These are phyloP conservation scores for Amyelois transitella DNA, from an alignment of 1,140 invertebrate genomes.

Conservation along the genomic window DNA sequence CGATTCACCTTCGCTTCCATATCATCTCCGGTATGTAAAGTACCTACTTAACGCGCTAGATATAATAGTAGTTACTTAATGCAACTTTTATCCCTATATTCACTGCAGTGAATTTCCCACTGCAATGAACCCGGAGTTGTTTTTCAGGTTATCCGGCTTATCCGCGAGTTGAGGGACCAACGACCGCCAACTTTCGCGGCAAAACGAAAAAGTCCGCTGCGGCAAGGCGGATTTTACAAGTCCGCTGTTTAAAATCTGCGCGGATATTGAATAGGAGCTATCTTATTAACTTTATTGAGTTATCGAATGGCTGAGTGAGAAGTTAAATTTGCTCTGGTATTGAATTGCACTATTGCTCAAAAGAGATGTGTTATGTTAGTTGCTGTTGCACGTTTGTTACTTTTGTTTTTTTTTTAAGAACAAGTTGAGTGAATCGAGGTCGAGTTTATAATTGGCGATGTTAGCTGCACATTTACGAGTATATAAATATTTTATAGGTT, in stretches of 20 bases:
- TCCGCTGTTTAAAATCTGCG: neutral
- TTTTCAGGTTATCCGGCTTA: neutral
- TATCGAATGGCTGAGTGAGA: neutral
- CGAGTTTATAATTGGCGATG: no score
- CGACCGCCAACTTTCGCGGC: neutral
- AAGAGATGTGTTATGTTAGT: no score
- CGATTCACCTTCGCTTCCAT: no score
- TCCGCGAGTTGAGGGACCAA: neutral
- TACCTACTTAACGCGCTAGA: no score
- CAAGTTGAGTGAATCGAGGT: no score
- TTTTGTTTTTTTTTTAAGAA: no score
- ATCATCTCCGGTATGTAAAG: no score
- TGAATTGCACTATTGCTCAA: no score
- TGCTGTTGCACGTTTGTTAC: no score
- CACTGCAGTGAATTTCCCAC: neutral
- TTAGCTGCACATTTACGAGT: no score
- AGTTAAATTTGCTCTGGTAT: no score
- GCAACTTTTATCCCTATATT: neutral
- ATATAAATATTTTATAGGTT: no score
- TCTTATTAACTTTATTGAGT: neutral
- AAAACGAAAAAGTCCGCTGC: neutral
- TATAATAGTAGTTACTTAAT: neutral
- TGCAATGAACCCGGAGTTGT: neutral
- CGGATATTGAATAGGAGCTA: neutral
- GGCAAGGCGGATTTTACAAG: neutral